Conservation (phyloP, 2,888 invertebrate species). For the Cepaea hortensis region DNA sequence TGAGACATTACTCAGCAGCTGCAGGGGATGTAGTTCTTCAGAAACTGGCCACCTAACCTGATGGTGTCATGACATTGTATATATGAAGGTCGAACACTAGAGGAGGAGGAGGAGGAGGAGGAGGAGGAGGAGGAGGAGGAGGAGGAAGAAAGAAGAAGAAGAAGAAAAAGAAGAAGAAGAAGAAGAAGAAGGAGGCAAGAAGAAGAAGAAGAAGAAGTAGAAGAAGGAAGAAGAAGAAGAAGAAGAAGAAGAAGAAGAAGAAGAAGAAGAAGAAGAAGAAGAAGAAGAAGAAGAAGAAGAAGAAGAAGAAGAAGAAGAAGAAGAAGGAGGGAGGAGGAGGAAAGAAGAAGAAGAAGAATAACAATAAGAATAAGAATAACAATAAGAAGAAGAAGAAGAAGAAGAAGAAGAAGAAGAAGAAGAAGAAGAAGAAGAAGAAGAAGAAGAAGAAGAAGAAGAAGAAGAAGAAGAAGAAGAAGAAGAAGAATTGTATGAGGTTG, state of each 20-base stretch:
- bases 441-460: neutral
- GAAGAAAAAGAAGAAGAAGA: no score
- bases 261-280: neutral
- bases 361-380: neutral
- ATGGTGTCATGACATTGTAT: no score
- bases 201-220: neutral
- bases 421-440: neutral
- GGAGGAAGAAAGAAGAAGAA: neutral
- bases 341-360: neutral
- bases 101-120: neutral
- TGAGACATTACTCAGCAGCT: no score
- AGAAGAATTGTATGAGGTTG: neutral
- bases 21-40: no score
- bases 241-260: neutral
- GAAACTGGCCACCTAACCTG: no score
- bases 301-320: neutral
- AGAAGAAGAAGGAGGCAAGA: neutral
- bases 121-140: neutral
- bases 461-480: slow-evolving; percentile 2
- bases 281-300: neutral
- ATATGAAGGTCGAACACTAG: neutral
- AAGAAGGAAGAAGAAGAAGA: neutral
- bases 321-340: neutral
- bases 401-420: neutral
- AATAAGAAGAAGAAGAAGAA: neutral